These are phyloP conservation scores for Isoperla grammatica DNA, from an alignment of 2,888 invertebrate species.

Conservation along the genomic window DNA sequence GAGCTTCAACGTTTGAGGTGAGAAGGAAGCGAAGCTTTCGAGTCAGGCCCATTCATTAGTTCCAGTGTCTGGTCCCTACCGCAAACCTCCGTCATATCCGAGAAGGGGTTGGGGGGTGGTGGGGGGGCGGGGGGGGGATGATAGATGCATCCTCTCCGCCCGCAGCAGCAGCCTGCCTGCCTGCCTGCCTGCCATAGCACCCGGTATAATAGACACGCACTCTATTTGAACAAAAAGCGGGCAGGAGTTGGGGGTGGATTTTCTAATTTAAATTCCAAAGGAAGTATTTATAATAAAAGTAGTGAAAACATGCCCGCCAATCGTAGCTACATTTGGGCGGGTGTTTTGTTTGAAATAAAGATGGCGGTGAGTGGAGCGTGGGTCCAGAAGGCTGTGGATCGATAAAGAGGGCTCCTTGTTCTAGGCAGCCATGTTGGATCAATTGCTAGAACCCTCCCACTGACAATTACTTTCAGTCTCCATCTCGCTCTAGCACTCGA, in stretches of 20 bases:
- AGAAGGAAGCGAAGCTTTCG: background rate
- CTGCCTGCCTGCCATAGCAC: background rate
- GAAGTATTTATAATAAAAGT: conserved; percentile 11
- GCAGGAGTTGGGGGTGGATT: conserved; percentile 11
- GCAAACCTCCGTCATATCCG: conserved; percentile 9
- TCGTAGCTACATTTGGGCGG: conserved; percentile 3
- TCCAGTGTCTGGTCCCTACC: conserved; percentile 9
- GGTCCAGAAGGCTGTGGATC: conserved; percentile 15
- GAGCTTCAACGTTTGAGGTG: background rate
- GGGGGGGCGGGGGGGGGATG: background rate
- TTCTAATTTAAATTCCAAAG: conserved; percentile 10
- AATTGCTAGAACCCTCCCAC: conserved; percentile 19
- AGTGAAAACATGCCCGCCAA: conserved; percentile 14
- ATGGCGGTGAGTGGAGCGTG: conserved; percentile 15
- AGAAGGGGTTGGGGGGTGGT: background rate
- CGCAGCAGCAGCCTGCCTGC: no score
- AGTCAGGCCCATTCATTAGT: conserved; percentile 12
- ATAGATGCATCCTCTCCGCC: conserved; percentile 6
- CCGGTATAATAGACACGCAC: conserved; percentile 3
- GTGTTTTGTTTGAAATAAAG: conserved; percentile 6
- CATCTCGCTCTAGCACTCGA: conserved; percentile 7
- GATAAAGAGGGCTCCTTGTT: conserved; percentile 12
- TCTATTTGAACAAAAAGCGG: conserved; percentile 10
- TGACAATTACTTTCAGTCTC: conserved; percentile 13
- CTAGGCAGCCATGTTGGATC: conserved; percentile 15